phyloP scores from a whole-genome alignment of 1,140 invertebrate species.

The Drosophila jambulina region DNA sequence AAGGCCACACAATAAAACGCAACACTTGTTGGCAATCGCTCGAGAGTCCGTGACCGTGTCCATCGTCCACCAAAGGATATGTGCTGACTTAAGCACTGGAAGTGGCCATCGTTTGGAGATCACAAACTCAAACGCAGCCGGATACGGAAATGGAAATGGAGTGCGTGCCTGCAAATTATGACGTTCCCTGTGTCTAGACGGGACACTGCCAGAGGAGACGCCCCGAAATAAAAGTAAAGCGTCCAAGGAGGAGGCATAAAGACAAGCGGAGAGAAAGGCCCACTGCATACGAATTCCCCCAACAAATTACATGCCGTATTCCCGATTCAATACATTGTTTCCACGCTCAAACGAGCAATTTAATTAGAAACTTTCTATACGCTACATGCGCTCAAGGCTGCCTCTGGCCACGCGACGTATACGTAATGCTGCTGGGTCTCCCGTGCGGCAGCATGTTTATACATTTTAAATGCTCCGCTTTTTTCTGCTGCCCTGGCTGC shows the following conservation, averaged over 20 bases:
- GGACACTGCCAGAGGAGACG: neutral
- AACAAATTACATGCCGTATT: constrained; percentile 13
- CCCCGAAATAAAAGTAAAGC: constrained; percentile 31
- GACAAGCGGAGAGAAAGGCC: neutral
- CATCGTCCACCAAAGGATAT: constrained; percentile 10
- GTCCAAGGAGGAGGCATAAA: constrained; percentile 20
- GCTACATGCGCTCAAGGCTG: constrained; percentile 13
- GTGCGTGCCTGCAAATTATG: constrained; percentile 64
- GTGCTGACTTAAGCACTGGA: constrained; percentile 37
- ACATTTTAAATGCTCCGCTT: constrained; percentile 59
- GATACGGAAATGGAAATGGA: constrained; percentile 49
- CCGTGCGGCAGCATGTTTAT: constrained; percentile 49
- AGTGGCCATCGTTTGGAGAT: constrained; percentile 24
- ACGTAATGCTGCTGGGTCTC: constrained; percentile 40
- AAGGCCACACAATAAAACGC: constrained; percentile 74
- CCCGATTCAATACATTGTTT: constrained; percentile 25
- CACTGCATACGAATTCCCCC: neutral
- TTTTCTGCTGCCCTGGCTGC: constrained; percentile 11
- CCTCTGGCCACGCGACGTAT: constrained; percentile 47
- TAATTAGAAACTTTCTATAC: constrained; percentile 55
- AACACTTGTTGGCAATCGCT: constrained; percentile 72
- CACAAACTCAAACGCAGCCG: neutral
- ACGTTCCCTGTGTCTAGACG: constrained; percentile 56
- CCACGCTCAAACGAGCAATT: constrained; percentile 50
- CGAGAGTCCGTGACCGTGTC: constrained; percentile 19